Evolutionary conservation across 1,140 invertebrate genomes (phyloP), one percentile per base, ranked within the genome.

Genomic region (Thaumatotibia leucotreta): DNA sequence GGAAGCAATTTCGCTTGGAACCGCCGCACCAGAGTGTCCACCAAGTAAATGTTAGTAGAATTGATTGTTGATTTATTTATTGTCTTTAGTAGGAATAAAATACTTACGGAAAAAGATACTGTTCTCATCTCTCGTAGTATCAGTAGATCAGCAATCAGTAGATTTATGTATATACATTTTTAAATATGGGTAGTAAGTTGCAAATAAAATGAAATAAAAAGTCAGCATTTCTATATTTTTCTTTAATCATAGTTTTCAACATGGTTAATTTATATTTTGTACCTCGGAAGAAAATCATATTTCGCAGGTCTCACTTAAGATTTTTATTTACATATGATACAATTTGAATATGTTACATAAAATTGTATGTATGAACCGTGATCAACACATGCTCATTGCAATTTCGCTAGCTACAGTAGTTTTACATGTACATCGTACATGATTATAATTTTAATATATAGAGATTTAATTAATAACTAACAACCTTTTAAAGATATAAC

Each of bases 1-100:
- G 98, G 97, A 66, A 83, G 95, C 11, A 99, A 99, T 86, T 99
- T 99, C 90, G 94, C 97, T 2, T 99, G 99, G 99, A 97, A 99
- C 82, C 98, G 97, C 83, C 95, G 96, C 79, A 99, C 98, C 0
- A 92, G 99, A 81, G 95, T 97, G 14, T 96, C 97, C 4, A 99
- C 98, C 14, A 99, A 99, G 92, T 99, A 95, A 71, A 83, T 74
- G 68, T 78, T 82, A 76, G 67, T 79, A 73, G 20, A 14, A 64
- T 61, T 49, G 39, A 63, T 39, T 58, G 50, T 68, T 63, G 45
- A 52, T 62, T 65, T 61, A 63, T 63, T 63, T 29, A 58, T n/a
- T 27, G 20, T 52, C 10, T n/a, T n/a, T n/a, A n/a, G 33, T 35
- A 35, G 5, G 10, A n/a, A n/a, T 35, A n/a, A n/a, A 35, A 2